Evolutionary conservation across 2,888 invertebrate genomes (phyloP), one percentile per base, ranked within the genome.

Genomic region (Dione juno): DNA sequence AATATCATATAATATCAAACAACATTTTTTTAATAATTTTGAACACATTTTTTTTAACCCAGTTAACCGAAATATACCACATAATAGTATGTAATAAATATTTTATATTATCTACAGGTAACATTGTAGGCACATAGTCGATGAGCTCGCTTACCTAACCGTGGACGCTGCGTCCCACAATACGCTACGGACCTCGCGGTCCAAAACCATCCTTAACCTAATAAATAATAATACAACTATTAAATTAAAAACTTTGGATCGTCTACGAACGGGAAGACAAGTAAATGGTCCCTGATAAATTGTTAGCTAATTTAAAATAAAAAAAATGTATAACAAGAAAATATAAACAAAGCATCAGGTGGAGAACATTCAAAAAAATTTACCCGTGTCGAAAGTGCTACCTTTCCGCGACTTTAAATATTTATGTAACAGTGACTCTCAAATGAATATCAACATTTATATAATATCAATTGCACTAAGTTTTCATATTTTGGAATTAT

Each of bases 51-150:
- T 50, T 28, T 74, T 74, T 77, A 82, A 87, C 86, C 88, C 88
- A 90, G 85, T 88, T 83, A 86, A 82, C 82, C 84, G 79, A 80
- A 78, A 79, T 67, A 70, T 74, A 86, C 82, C 85, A 79, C 88
- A 85, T 82, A 61, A 85, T 54, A 35, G 11, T 54, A n/a, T 50
- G 86, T 86, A 84, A 87, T 87, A 84, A 81, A 82, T 82, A 82
- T 82, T 86, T 81, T 76, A 77, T 80, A 79, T 80, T 81, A 91
- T 88, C 92, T 92, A 92, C 92, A 92, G 92, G 92, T 92, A 92
- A 92, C 92, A 91, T 92, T 86, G 90, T 92, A 92, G 92, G 92
- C 92, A 92, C 92, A 88, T 91, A 81, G 85, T 86, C 85, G 83
- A 89, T 90, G 91, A 91, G 90, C 91, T 89, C 80, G 81, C 82